phyloP scores from a whole-genome alignment of 2,888 invertebrate genomes.

The Maniola hyperantus region DNA sequence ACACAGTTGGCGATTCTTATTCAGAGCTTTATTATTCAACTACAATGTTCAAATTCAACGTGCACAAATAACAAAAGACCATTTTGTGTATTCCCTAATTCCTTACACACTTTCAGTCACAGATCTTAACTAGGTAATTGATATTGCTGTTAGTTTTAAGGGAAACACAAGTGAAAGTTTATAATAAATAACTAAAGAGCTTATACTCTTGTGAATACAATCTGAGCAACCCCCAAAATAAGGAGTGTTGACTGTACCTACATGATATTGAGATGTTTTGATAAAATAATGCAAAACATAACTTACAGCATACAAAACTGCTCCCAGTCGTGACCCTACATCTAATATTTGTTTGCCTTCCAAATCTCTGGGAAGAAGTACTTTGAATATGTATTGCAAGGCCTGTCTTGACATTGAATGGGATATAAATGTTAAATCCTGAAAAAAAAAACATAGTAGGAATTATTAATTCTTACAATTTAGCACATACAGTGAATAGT shows the following conservation, averaged over 20 bases:
- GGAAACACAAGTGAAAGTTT: too few relatives aligned
- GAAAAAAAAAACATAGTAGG: slow-evolving; percentile 40
- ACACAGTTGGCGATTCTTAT: not conserved
- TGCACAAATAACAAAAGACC: not conserved
- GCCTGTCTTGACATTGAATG: slow-evolving; percentile 85
- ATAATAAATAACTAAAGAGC: too few relatives aligned
- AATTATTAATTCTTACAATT: not conserved
- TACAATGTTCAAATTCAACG: not conserved
- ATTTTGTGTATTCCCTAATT: too few relatives aligned
- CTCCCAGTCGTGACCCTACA: slow-evolving; percentile 87
- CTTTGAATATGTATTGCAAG: slow-evolving; percentile 84
- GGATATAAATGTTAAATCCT: slow-evolving; percentile 83
- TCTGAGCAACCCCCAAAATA: too few relatives aligned
- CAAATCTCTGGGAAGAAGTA: slow-evolving; percentile 83
- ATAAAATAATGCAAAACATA: not conserved
- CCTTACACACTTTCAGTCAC: too few relatives aligned
- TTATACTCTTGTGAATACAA: too few relatives aligned
- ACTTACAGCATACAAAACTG: slow-evolving; percentile 86
- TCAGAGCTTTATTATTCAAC: not conserved
- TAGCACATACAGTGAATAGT: too few relatives aligned
- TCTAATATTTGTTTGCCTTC: slow-evolving; percentile 84
- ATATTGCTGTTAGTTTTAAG: too few relatives aligned
- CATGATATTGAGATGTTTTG: not conserved
- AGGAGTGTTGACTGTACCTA: not conserved
- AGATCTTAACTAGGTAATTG: too few relatives aligned